Conservation (phyloP, 2,888 invertebrate species). For the Andrena praecox region DNA sequence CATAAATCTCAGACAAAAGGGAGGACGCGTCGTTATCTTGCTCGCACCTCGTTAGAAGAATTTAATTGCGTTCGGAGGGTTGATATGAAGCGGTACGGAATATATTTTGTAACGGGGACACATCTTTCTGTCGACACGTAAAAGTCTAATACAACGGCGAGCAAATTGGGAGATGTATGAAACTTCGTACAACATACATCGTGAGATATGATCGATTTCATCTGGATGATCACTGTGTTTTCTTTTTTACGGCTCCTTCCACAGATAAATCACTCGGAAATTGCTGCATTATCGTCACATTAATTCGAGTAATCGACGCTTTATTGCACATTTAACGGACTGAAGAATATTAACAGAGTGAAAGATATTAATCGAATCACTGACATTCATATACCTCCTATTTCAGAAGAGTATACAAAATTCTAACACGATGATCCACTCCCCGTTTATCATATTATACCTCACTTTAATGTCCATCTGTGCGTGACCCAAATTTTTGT, state of each 20-base stretch:
- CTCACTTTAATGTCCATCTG: background rate
- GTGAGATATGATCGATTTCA: too few species aligned
- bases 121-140: background rate
- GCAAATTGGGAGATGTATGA: background rate
- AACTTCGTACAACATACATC: too few species aligned
- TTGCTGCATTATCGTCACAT: too few species aligned
- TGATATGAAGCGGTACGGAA: conserved; percentile 5
- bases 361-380: too few species aligned
- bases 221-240: too few species aligned
- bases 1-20: conserved; percentile 27
- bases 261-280: too few species aligned
- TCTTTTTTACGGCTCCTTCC: too few species aligned
- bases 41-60: conserved; percentile 29
- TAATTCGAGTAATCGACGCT: too few species aligned
- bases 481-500: conserved; percentile 21
- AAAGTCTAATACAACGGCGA: too few species aligned
- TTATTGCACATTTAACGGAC: too few species aligned
- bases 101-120: conserved; percentile 8
- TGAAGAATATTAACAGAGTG: too few species aligned
- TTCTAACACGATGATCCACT: background rate
- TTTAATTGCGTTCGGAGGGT: conserved; percentile 29
- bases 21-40: conserved; percentile 27
- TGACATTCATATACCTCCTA: background rate
- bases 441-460: conserved; percentile 35
- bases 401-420: background rate